phyloP scores from a whole-genome alignment of 2,888 invertebrate genomes.

The Cryptocephalus moraei region DNA sequence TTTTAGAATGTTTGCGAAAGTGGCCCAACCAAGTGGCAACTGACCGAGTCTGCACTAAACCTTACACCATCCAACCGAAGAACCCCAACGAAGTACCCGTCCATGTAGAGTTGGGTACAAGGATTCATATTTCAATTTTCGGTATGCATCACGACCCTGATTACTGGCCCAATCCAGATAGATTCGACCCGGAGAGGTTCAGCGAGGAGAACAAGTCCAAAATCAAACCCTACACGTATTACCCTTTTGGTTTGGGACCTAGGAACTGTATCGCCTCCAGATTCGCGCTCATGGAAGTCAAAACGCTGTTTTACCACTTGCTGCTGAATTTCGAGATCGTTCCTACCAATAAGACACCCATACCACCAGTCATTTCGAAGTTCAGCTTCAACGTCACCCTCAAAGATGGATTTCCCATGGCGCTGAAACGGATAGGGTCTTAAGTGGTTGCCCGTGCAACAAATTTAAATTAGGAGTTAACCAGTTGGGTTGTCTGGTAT shows the following conservation, averaged over 20 bases:
- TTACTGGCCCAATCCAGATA: constrained; percentile 38
- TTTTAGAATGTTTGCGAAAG: constrained; percentile 16
- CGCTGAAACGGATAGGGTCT: too few relatives aligned
- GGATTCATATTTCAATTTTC: constrained; percentile 30
- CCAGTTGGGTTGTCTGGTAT: too few relatives aligned
- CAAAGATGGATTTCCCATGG: not conserved
- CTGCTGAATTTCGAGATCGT: constrained; percentile 23
- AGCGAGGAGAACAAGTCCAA: constrained; percentile 29
- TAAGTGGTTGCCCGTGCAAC: too few relatives aligned
- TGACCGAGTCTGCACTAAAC: constrained; percentile 42
- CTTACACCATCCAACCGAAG: constrained; percentile 31
- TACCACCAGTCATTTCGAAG: constrained; percentile 17
- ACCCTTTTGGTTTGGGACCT: constrained; percentile 45
- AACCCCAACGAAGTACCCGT: constrained; percentile 17
- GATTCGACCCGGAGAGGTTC: constrained; percentile 38
- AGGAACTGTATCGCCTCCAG: constrained; percentile 41
- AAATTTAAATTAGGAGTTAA: too few relatives aligned
- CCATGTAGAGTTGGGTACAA: constrained; percentile 21
- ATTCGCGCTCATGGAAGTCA: constrained; percentile 32
- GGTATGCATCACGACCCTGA: constrained; percentile 33
- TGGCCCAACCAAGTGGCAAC: constrained; percentile 15
- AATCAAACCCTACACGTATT: constrained; percentile 39
- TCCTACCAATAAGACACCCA: constrained; percentile 20
- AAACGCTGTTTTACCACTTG: constrained; percentile 19
- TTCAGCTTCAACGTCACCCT: constrained; percentile 14